phyloP scores from a whole-genome alignment of 2,888 invertebrate genomes.

The Anodontia alba region DNA sequence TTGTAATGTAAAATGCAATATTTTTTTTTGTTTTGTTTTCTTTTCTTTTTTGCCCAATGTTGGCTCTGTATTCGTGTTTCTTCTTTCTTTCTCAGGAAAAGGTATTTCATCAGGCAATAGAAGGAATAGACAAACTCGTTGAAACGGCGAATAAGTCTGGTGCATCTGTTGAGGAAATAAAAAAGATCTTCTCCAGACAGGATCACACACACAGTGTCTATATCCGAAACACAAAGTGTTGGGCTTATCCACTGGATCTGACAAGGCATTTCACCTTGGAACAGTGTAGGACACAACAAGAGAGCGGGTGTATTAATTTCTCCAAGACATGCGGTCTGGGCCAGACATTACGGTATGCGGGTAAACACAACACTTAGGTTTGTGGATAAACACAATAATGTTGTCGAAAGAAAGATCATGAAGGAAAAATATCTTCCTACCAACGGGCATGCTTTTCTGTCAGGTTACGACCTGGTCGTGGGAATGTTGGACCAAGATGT shows the following conservation, averaged over 20 bases:
- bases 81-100: conserved; percentile 46
- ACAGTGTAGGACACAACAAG: conserved; percentile 61
- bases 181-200: conserved; percentile 66
- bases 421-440: conserved; percentile 36
- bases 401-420: conserved; percentile 65
- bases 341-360: conserved; percentile 67
- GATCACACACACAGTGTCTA: conserved; percentile 66
- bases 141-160: conserved; percentile 41
- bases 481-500: conserved; percentile 72
- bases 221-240: conserved; percentile 63
- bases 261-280: conserved; percentile 75
- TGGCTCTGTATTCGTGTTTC: no score
- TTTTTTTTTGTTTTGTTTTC: no score
- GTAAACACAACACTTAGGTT: conserved; percentile 68
- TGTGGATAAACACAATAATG: conserved; percentile 66
- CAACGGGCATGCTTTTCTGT: conserved; percentile 38
- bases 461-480: conserved; percentile 70
- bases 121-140: conserved; percentile 67
- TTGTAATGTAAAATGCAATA: no score
- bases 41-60: no score
- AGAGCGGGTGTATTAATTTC: conserved; percentile 70
- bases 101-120: conserved; percentile 57
- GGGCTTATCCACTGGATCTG: conserved; percentile 72
- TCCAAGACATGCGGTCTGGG: conserved; percentile 73
- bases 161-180: conserved; percentile 48